Conservation (phyloP, 2,113 vertebrate species). For the Mormoops blainvillei region DNA sequence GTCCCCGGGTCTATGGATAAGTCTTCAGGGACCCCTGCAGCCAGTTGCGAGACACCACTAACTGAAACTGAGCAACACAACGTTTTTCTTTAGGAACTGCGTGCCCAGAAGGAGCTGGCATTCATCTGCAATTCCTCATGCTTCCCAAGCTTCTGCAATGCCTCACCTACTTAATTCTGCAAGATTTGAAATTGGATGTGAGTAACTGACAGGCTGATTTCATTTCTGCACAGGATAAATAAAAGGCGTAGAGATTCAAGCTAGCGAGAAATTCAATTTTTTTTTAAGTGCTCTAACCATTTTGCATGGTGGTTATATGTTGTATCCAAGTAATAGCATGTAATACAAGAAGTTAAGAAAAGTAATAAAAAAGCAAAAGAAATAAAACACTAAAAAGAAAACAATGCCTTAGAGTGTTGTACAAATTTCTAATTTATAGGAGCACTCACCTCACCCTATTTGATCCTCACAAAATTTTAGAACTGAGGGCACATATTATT, state of each 20-base stretch:
- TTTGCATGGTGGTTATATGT: not conserved
- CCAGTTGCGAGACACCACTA: not conserved
- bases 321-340: not conserved
- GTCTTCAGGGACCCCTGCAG: not conserved
- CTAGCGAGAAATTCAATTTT: not conserved
- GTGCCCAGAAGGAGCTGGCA: not conserved
- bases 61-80: not conserved
- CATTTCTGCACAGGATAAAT: not conserved
- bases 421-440: not conserved
- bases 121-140: not conserved
- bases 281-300: not conserved
- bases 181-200: not conserved
- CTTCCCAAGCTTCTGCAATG: not conserved
- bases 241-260: not conserved
- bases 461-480: not conserved
- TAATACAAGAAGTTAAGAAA: not conserved
- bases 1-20: not conserved
- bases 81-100: not conserved
- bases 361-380: not conserved
- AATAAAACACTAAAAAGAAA: not conserved
- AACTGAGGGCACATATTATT: not conserved
- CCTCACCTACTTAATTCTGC: not conserved
- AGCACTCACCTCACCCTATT: not conserved
- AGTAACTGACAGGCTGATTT: not conserved
- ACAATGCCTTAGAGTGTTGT: not conserved